These are phyloP conservation scores for Dicaeum eximium DNA, from an alignment of 2,113 vertebrate genomes.

Conservation along the genomic window DNA sequence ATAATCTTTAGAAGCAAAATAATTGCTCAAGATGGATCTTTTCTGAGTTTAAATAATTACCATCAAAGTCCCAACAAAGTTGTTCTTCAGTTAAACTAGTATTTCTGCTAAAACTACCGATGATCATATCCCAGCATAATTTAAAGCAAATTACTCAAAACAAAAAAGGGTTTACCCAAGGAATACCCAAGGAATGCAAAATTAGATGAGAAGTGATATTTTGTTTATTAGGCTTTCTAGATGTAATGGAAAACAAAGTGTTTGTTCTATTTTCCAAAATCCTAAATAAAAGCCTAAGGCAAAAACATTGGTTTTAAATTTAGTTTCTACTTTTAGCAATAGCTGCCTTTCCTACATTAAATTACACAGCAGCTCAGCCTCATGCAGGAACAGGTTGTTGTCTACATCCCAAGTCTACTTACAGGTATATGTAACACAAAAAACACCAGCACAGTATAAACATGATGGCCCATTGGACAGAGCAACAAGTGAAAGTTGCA, in stretches of 20 bases:
- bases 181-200: not conserved
- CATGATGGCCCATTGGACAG: not conserved
- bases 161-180: not conserved
- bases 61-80: not conserved
- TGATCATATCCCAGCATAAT: not conserved
- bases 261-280: not conserved
- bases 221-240: not conserved
- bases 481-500: not conserved
- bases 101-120: not conserved
- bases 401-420: not conserved
- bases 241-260: slow-evolving; percentile 30
- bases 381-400: not conserved
- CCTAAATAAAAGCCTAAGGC: not conserved
- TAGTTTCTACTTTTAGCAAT: slow-evolving; percentile 21
- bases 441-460: not conserved
- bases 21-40: not conserved
- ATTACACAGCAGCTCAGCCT: not conserved
- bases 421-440: not conserved
- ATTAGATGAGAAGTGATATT: not conserved
- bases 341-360: not conserved
- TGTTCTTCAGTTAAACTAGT: not conserved
- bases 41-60: not conserved
- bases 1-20: not conserved
- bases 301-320: slow-evolving; percentile 23
- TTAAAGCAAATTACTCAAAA: not conserved